These are phyloP conservation scores for Tonatia bakeri DNA, from an alignment of 2,113 vertebrate genomes.

Conservation along the genomic window DNA sequence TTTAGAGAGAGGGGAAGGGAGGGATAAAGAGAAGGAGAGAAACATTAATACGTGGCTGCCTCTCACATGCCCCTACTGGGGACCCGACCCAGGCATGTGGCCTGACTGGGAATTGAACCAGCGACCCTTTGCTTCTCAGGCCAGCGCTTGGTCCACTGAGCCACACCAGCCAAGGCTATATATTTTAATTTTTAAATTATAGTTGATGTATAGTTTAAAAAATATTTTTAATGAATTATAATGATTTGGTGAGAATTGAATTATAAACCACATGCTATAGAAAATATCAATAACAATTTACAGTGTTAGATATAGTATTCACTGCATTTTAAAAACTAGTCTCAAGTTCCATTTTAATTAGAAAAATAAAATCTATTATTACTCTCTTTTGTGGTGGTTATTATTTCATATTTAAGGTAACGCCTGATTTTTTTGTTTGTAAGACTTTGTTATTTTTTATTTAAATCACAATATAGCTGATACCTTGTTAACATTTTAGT, in stretches of 20 bases:
- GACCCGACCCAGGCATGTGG: too few relatives aligned
- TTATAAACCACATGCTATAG: neutral
- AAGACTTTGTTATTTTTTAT: slow-evolving; percentile 5
- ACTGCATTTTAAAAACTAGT: neutral
- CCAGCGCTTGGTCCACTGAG: too few relatives aligned
- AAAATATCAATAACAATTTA: neutral
- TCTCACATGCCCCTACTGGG: too few relatives aligned
- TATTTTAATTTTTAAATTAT: neutral
- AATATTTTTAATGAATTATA: neutral
- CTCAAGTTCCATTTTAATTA: slow-evolving; percentile 1
- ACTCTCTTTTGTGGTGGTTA: neutral
- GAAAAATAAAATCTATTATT: slow-evolving; percentile 3
- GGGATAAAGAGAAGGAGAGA: too few relatives aligned
- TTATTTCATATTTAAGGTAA: neutral
- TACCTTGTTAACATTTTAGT: neutral
- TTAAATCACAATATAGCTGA: slow-evolving; percentile 9
- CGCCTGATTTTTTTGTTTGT: neutral
- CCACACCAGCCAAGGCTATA: too few relatives aligned
- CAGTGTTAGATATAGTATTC: neutral
- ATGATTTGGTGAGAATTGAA: neutral
- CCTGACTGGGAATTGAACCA: too few relatives aligned
- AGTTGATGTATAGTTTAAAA: neutral
- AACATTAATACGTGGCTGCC: neutral
- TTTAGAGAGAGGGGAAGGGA: too few relatives aligned
- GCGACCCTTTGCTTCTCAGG: too few relatives aligned